Conservation (phyloP, 2,113 vertebrate genomes). For the Elephantulus edwardii region DNA sequence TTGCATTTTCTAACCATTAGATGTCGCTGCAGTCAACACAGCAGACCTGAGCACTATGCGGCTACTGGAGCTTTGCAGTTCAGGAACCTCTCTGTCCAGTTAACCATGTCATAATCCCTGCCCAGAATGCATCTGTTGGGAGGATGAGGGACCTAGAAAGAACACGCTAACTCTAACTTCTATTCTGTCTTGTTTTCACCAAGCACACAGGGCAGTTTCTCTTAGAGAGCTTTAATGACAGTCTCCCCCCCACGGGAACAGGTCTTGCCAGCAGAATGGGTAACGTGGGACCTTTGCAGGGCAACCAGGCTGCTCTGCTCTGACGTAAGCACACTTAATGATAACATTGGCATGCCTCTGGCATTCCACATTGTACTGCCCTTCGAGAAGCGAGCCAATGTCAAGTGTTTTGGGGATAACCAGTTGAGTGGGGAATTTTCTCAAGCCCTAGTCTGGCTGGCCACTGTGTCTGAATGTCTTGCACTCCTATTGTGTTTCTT, state of each 20-base stretch:
- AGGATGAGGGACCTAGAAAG: not conserved
- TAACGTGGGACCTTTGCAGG: constrained; percentile 20
- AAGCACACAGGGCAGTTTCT: constrained; percentile 51
- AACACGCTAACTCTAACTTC: constrained; percentile 1
- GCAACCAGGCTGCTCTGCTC: constrained; percentile 44
- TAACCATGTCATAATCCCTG: constrained; percentile 7
- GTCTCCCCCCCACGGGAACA: not conserved
- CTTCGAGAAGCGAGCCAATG: constrained; percentile 39
- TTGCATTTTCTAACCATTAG: constrained; percentile 60
- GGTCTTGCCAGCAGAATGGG: constrained; percentile 24
- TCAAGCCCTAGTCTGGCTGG: not conserved
- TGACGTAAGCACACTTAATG: constrained; percentile 36
- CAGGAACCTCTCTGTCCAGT: not conserved
- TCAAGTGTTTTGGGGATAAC: constrained; percentile 42
- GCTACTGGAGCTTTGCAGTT: not conserved
- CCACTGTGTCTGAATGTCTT: constrained; percentile 45
- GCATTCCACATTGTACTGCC: constrained; percentile 14
- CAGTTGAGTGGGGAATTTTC: constrained; percentile 20
- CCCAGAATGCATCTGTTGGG: constrained; percentile 13
- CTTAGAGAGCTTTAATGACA: not conserved
- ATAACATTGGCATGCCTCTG: constrained; percentile 55
- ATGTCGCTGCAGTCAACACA: constrained; percentile 64
- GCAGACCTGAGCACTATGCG: not conserved
- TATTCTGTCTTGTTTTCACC: not conserved
- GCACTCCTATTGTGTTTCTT: constrained; percentile 40